Conservation (phyloP, 2,888 invertebrate genomes). For the Nomada flava region DNA sequence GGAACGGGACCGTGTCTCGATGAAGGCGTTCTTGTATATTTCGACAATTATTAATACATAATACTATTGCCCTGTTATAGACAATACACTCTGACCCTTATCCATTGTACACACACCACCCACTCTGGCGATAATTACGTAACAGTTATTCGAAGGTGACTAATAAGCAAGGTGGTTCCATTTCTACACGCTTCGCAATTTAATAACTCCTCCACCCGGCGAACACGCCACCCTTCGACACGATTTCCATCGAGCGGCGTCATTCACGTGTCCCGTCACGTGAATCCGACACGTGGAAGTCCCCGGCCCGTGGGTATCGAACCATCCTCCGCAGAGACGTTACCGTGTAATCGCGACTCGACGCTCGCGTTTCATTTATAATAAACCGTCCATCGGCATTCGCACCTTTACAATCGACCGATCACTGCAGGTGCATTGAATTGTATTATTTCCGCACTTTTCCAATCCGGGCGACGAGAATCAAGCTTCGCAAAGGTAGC, state of each 20-base stretch:
- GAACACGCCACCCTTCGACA: conserved; percentile 49
- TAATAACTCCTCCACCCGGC: conserved; percentile 54
- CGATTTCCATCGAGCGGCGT: conserved; percentile 38
- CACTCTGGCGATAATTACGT: conserved; percentile 15
- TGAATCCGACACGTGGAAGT: conserved; percentile 63
- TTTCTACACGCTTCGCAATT: conserved; percentile 46
- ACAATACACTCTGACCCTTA: too few species aligned
- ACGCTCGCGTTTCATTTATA: conserved; percentile 48
- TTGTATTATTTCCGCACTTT: too few species aligned
- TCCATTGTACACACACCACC: too few species aligned
- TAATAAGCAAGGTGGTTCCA: conserved; percentile 38
- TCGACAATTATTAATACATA: too few species aligned
- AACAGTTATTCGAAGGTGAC: conserved; percentile 21
- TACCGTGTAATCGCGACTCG: conserved; percentile 33
- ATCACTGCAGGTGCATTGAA: too few species aligned
- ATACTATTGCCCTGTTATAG: too few species aligned
- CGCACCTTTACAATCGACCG: too few species aligned
- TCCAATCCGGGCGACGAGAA: too few species aligned
- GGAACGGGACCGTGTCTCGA: too few species aligned
- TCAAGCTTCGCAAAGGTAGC: too few species aligned
- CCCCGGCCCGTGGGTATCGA: conserved; percentile 50
- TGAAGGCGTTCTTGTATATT: too few species aligned
- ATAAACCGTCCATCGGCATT: too few species aligned
- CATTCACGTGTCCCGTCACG: conserved; percentile 68
- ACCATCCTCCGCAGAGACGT: conserved; percentile 43